Evolutionary conservation across 2,888 invertebrate species (phyloP), one percentile per base, ranked within the genome.

Genomic region (Charanyca ferruginea): DNA sequence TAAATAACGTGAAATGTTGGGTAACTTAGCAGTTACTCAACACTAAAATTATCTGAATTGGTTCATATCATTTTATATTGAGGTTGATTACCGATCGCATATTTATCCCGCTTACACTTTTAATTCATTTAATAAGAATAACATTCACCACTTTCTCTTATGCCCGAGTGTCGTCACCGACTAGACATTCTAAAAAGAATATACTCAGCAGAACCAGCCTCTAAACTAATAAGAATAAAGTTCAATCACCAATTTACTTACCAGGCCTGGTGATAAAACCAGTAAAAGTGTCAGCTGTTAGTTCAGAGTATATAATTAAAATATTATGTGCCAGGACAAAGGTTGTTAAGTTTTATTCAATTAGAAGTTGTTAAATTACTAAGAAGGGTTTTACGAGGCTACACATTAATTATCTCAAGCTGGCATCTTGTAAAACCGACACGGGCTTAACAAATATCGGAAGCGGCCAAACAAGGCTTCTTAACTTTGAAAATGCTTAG

Each of bases 391-490:
- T 74, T 66, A 76, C 85, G 86, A 86, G 84, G 87, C 86, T 89
- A 90, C 89, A 91, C 91, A 93, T 93, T 93, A 92, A 94, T 93
- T 94, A 94, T 93, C 92, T 92, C 83, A 80, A 83, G 86, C 88
- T 87, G 89, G 88, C 90, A 90, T 91, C 91, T 91, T 89, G 89
- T 88, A 87, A 88, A 90, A 91, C 91, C 89, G 91, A 91, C 91
- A 91, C 90, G 87, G 90, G 88, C 91, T 93, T 90, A 90, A 91
- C 93, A 93, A 93, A 93, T 93, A 93, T 91, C 90, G 90, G 89
- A 89, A 87, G 87, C 89, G 87, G 86, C 88, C 89, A 88, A 93
- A 93, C 91, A 90, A 90, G 90, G 85, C 90, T 89, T 89, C 90
- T 89, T 89, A 91, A 92, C 90, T 92, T 91, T 76, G 86, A 80